Conservation (phyloP, 64 coral and sea anemone genomes). For the Dendrophyllia cribrosa region DNA sequence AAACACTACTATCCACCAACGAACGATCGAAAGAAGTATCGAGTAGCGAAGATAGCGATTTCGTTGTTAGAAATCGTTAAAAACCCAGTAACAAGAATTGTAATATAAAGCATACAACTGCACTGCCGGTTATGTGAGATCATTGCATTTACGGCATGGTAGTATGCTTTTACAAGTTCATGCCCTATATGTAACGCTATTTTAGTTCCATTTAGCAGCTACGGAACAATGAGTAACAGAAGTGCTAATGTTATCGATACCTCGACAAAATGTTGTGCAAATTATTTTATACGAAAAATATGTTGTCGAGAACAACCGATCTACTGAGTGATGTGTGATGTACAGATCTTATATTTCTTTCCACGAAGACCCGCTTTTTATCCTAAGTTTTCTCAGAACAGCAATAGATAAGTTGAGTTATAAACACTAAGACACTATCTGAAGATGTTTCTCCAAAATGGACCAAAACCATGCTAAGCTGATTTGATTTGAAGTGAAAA, state of each 20-base stretch:
- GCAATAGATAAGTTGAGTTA: too few species aligned
- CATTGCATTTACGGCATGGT: too few species aligned
- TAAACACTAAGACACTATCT: too few species aligned
- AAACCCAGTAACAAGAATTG: background rate
- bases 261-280: background rate
- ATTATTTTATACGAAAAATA: background rate
- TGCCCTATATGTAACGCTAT: background rate
- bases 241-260: conserved; percentile 15
- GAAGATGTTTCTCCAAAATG: too few species aligned
- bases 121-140: background rate
- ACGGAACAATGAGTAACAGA: background rate
- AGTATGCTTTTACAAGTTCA: too few species aligned
- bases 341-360: too few species aligned
- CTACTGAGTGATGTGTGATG: too few species aligned
- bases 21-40: background rate
- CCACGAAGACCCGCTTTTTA: too few species aligned
- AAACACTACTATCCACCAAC: background rate
- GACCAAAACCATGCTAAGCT: too few species aligned
- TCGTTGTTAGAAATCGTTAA: background rate
- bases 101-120: background rate
- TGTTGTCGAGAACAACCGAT: too few species aligned
- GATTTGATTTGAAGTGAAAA: too few species aligned
- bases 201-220: background rate
- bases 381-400: too few species aligned
- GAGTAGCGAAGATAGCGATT: background rate